Base-by-base conservation (phyloP, 2,113 vertebrate species). In the Eptesicus fuscus region DNA sequence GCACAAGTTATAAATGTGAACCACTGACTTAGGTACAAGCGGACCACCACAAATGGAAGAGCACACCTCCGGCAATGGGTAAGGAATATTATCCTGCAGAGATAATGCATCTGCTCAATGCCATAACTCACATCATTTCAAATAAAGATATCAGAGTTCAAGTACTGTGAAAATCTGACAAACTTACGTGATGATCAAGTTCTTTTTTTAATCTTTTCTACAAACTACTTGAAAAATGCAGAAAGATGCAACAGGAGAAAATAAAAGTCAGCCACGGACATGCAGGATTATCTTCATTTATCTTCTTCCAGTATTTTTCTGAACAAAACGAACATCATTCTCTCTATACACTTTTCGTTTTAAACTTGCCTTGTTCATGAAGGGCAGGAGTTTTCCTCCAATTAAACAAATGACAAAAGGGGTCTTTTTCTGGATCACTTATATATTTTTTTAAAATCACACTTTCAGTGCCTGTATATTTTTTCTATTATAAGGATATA, bases 41-140 rank as follows among this genome's bases (percentile, higher is more conserved):
- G 2, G 20, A 40, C 22, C 12, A 32, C 25, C 69, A 30, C 23
- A 30, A 30, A 67, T 14, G 32, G 37, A 30, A 83, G 28, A 47
- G 28, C 47, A 44, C 9, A 20, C 5, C 42, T 61, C n/a, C 0
- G 5, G 44, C 4, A 44, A 4, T 0, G 16, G 25, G 23, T 8
- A 12, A 30, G 20, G 28, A 30, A 35, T 22, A 4, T 14, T 4
- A 23, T 8, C 30, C 3, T 8, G 7, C 32, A 32, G 12, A 53
- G 63, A 32, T 32, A 25, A 65, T 1, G 2, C 4, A 1, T 5
- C 59, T 30, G 3, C 11, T 40, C 5, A 0, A 42, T 5, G n/a
- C 32, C 56, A 74, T 1, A 44, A 86, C 35, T 30, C 56, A n/a
- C 0, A 7, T 3, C 44, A 37, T n/a, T 30, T 59, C 91, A 79